phyloP scores from a whole-genome alignment of 2,888 invertebrate species.

The Agapostemon virescens region DNA sequence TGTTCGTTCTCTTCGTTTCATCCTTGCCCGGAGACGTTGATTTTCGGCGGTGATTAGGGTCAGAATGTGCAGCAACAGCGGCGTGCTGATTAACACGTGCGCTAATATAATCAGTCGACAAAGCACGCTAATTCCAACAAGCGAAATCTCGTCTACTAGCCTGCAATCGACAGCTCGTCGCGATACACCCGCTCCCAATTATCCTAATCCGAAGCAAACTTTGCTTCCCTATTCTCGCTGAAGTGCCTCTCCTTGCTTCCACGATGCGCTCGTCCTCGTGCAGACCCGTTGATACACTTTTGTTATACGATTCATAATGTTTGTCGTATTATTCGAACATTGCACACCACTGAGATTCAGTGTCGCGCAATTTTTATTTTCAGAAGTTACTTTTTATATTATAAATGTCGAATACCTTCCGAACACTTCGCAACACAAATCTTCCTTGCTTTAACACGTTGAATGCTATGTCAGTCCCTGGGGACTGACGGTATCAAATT shows the following conservation, averaged over 20 bases:
- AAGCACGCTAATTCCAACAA: conserved; percentile 76
- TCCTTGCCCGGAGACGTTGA: neutral
- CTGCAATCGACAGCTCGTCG: conserved; percentile 40
- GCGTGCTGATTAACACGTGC: conserved; percentile 67
- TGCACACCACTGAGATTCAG: no score
- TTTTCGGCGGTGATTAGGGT: conserved; percentile 15
- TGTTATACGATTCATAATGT: no score
- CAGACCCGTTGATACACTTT: no score
- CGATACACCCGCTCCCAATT: conserved; percentile 57
- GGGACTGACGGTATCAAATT: no score
- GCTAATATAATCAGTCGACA: conserved; percentile 73
- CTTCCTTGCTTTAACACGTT: no score
- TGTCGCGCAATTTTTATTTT: no score
- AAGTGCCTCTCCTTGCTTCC: conserved; percentile 7
- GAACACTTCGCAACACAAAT: no score
- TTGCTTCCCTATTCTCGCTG: conserved; percentile 27
- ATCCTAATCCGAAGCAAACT: conserved; percentile 64
- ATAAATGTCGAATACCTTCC: no score
- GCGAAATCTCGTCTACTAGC: conserved; percentile 63
- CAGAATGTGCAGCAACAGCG: conserved; percentile 24
- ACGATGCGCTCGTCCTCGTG: no score
- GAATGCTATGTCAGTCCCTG: no score
- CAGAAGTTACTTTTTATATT: no score
- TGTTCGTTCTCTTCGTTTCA: conserved; percentile 25
- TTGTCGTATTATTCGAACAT: neutral